phyloP scores from a whole-genome alignment of 2,888 invertebrate genomes.

The Callyntrura sp. region DNA sequence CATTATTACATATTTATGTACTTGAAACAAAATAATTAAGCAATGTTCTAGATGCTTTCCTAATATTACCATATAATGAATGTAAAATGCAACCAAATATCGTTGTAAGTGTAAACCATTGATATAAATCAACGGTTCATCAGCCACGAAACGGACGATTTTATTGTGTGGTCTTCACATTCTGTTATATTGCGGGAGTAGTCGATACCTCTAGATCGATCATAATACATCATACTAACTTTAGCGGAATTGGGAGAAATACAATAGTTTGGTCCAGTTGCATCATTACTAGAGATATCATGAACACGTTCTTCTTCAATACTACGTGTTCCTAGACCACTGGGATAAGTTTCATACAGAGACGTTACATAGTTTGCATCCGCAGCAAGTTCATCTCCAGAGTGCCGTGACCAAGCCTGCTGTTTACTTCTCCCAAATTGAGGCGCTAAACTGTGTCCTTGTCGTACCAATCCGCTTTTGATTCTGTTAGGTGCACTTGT shows the following conservation, averaged over 20 bases:
- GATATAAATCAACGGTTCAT: conserved; percentile 28
- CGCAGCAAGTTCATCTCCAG: conserved; percentile 54
- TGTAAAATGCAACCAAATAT: too few species aligned
- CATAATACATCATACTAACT: background rate
- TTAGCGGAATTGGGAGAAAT: conserved; percentile 31
- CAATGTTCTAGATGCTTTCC: too few species aligned
- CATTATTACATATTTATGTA: too few species aligned
- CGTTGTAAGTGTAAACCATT: background rate
- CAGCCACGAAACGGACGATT: conserved; percentile 52
- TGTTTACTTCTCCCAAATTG: conserved; percentile 50
- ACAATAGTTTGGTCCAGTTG: conserved; percentile 5
- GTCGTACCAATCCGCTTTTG: conserved; percentile 53
- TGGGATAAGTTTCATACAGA: conserved; percentile 60
- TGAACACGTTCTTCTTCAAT: background rate
- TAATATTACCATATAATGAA: too few species aligned
- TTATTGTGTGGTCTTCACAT: conserved; percentile 45
- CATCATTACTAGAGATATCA: background rate
- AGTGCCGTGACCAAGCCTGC: conserved; percentile 65
- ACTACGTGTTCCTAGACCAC: background rate
- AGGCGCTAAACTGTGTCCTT: background rate
- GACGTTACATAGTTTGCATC: conserved; percentile 54
- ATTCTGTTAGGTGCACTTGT: conserved; percentile 5
- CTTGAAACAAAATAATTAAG: too few species aligned
- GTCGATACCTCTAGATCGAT: background rate
- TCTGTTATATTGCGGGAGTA: conserved; percentile 46